Evolutionary conservation across 2,113 vertebrate genomes (phyloP).

Genomic region (Hiodon alosoides): DNA sequence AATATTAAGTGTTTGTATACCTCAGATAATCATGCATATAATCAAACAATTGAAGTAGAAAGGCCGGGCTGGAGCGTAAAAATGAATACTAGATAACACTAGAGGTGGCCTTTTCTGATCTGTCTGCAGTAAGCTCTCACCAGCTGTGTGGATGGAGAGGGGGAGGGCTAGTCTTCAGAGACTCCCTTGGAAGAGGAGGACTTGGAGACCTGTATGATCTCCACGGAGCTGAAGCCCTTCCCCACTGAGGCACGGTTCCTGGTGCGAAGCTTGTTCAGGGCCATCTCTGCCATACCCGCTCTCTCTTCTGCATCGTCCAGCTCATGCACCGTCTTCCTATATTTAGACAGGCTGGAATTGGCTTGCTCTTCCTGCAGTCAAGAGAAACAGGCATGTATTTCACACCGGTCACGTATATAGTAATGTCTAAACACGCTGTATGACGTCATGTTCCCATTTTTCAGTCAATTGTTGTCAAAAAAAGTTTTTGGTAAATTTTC

Average conservation of each 20-base stretch:
- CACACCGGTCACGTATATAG: neutral
- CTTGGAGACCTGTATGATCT: constrained; percentile 60
- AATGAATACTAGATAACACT: no score
- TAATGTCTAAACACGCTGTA: no score
- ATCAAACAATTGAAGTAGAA: no score
- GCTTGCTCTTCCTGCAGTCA: constrained; percentile 55
- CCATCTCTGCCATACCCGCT: constrained; percentile 46
- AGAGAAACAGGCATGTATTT: neutral
- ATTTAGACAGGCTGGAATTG: constrained; percentile 56
- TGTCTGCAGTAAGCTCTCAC: neutral
- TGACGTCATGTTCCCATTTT: no score
- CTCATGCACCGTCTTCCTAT: constrained; percentile 47
- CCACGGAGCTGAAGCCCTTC: constrained; percentile 56
- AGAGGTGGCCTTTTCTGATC: no score
- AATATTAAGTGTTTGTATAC: no score
- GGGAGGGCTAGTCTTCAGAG: constrained; percentile 40
- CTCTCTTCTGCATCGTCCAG: constrained; percentile 54
- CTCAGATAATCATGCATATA: no score
- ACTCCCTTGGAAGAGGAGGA: constrained; percentile 34
- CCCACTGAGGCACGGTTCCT: constrained; percentile 43
- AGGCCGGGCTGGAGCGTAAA: no score
- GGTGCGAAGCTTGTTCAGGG: constrained; percentile 57
- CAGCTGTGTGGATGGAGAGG: neutral
- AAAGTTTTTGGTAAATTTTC: neutral
- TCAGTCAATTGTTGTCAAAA: no score